Evolutionary conservation across 2,113 vertebrate species (phyloP).

Genomic region (Anthoscopus minutus): DNA sequence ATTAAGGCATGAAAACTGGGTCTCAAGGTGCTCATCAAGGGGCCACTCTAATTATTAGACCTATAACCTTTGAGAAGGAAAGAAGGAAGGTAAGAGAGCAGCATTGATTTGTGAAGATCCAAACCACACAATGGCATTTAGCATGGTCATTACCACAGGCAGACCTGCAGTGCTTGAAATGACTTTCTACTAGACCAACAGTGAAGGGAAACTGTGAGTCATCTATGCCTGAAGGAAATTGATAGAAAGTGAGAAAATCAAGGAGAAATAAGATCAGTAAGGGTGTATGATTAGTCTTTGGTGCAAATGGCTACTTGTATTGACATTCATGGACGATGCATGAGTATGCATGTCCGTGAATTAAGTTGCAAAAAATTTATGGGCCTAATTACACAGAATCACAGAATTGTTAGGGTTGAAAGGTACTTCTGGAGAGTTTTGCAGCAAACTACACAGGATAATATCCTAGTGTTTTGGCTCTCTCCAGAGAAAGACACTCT

Average conservation of each 20-base stretch:
- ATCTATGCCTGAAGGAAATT: background rate
- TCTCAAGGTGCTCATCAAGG: background rate
- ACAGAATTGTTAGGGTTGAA: background rate
- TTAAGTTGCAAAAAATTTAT: background rate
- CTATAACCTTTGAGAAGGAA: constrained; percentile 16
- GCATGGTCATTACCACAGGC: background rate
- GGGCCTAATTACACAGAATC: background rate
- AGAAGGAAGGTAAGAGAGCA: background rate
- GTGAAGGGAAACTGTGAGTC: background rate
- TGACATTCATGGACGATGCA: background rate
- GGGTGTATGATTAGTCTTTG: background rate
- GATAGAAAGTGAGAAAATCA: background rate
- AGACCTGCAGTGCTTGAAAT: constrained; percentile 27
- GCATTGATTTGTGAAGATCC: background rate
- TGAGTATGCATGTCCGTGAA: background rate
- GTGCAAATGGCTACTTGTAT: background rate
- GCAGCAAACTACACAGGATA: background rate
- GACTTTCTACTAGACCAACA: background rate
- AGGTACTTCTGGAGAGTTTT: background rate
- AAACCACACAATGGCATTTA: constrained; percentile 21
- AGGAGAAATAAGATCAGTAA: background rate
- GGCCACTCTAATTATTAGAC: background rate
- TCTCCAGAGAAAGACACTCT: background rate
- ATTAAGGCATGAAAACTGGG: background rate
- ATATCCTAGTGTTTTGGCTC: background rate